Evolutionary conservation across 2,888 invertebrate genomes (phyloP), one percentile per base, ranked within the genome.

Genomic region (Aporophyla nigra): DNA sequence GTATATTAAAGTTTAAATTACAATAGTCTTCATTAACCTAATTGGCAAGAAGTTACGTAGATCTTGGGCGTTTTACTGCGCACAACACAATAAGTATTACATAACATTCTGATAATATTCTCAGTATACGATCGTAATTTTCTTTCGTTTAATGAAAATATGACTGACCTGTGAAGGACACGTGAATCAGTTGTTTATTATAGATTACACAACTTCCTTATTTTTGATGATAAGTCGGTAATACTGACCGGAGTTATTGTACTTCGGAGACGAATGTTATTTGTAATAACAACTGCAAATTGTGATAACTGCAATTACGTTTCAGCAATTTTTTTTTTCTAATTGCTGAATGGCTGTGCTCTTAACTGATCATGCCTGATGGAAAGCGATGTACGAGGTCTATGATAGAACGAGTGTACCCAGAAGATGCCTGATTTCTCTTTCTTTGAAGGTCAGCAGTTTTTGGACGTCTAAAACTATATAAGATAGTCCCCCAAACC

Each of bases 131-230:
- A 78, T 43, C 4, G 16, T 16, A 40, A 59, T 66, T 66, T 76
- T 24, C 54, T 78, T 54, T 77, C 33, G 7, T 61, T 21, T 70
- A 78, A 56, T 56, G 14, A 69, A 77, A 78, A 77, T 56, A 78
- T n/a, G 5, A 43, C 10, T n/a, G 46, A 79, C 53, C 14, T 43
- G 7, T 56, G 72, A 63, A 63, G 51, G 46, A 65, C 79, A 79
- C 21, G n/a, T 72, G 63, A 72, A 40, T 61, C 80, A 54, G 10
- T 73, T 67, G 56, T 79, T 74, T 79, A 67, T 16, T 58, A 27
- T 58, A 63, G 66, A 70, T 82, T 33, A 70, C 7, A 24, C 21
- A 10, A 76, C 65, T 80, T 80, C 80, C 80, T 80, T 72, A 69
- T 46, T 65, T 75, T 61, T 66, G 3, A 65, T 14, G 82, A 80